Conservation (phyloP, 2,113 vertebrate genomes). For the Prionailurus viverrinus region DNA sequence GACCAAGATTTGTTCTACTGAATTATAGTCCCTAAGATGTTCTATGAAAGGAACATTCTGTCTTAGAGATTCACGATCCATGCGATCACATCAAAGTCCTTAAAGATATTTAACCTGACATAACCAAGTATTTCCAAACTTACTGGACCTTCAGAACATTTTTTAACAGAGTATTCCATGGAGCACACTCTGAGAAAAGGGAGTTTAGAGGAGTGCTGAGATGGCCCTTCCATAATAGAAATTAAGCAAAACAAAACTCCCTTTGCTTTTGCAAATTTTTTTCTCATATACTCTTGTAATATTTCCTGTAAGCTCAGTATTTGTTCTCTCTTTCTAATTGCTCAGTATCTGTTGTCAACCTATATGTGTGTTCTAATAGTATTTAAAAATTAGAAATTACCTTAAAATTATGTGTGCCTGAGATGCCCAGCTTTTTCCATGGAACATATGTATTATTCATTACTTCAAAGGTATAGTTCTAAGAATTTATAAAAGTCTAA, state of each 20-base stretch:
- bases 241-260: slow-evolving; percentile 5
- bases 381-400: slow-evolving; percentile 75
- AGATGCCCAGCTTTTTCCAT: slow-evolving; percentile 72
- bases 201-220: background rate
- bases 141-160: background rate
- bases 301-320: slow-evolving; percentile 56
- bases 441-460: slow-evolving; percentile 64
- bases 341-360: slow-evolving; percentile 31
- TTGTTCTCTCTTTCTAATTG: slow-evolving; percentile 46
- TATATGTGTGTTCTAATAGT: slow-evolving; percentile 79
- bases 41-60: background rate
- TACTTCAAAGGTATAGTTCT: slow-evolving; percentile 73
- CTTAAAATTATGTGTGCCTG: slow-evolving; percentile 68
- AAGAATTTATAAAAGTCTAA: slow-evolving; percentile 76
- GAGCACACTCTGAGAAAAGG: background rate
- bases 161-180: background rate
- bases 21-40: background rate
- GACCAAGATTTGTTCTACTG: too few relatives aligned
- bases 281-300: slow-evolving; percentile 56
- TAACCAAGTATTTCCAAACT: background rate
- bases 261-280: slow-evolving; percentile 63
- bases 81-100: background rate
- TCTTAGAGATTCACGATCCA: background rate
- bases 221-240: background rate
- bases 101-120: background rate